Evolutionary conservation across 1,140 invertebrate genomes (phyloP).

Genomic region (Neodiprion pinetum): DNA sequence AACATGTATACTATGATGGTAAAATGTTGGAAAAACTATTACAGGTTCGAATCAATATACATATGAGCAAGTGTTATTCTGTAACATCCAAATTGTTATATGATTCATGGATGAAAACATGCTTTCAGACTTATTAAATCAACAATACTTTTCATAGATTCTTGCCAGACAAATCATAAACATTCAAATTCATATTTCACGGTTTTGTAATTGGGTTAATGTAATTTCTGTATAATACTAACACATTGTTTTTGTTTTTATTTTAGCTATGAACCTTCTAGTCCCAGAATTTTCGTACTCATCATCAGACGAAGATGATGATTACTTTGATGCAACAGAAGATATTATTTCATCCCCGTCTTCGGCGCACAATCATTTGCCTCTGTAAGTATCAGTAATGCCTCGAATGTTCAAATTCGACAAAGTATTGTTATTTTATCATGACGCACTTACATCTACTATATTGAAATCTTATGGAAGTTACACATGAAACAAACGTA

Average conservation of each 20-base stretch:
- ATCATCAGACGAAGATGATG: conserved; percentile 95
- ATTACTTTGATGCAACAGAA: conserved; percentile 94
- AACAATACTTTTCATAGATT: no score
- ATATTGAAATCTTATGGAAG: no score
- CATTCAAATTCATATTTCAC: background rate
- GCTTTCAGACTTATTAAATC: no score
- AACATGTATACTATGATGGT: no score
- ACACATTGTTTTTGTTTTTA: conserved; percentile 38
- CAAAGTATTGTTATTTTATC: background rate
- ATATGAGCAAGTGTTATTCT: no score
- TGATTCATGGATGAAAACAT: no score
- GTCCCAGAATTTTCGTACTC: conserved; percentile 94
- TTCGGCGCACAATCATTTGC: conserved; percentile 38
- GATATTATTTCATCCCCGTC: conserved; percentile 65
- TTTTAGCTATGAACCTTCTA: conserved; percentile 62
- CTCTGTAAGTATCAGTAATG: conserved; percentile 29
- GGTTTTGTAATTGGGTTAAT: conserved; percentile 29
- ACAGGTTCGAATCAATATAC: no score
- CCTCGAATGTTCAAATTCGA: background rate
- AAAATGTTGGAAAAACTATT: no score
- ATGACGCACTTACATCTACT: no score
- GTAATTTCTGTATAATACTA: conserved; percentile 22
- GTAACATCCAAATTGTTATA: no score
- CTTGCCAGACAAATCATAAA: no score
- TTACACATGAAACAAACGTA: no score